Conservation (phyloP, 2,888 invertebrate genomes). For the Chrysomela aeneicollis region DNA sequence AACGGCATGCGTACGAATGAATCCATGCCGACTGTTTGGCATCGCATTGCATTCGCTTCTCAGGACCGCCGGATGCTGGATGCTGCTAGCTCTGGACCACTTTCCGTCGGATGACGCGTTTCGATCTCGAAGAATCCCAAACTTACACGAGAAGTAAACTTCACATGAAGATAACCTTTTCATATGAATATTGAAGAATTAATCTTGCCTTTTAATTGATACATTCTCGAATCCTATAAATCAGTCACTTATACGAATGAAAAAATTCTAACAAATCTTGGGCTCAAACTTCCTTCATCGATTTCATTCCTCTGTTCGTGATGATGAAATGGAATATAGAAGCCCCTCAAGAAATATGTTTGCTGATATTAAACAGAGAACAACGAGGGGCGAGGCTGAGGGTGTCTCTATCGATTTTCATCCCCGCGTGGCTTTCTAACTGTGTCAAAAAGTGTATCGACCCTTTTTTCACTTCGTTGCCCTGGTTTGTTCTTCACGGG, state of each 20-base stretch:
- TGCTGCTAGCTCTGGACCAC: slow-evolving; percentile 1
- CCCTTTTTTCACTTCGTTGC: background rate
- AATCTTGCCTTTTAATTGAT: too few relatives aligned
- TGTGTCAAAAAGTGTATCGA: slow-evolving; percentile 3
- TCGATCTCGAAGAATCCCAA: too few relatives aligned
- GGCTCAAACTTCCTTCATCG: too few relatives aligned
- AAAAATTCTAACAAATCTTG: too few relatives aligned
- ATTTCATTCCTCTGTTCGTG: background rate
- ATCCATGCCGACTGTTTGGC: slow-evolving; percentile 39
- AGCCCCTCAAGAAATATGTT: background rate
- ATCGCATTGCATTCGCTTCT: too few relatives aligned
- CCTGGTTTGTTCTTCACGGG: too few relatives aligned
- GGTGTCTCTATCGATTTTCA: slow-evolving; percentile 1
- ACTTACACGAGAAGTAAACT: too few relatives aligned
- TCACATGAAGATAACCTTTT: too few relatives aligned
- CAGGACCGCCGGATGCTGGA: slow-evolving; percentile 16
- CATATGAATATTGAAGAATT: too few relatives aligned
- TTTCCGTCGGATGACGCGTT: background rate
- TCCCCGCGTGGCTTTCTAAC: background rate
- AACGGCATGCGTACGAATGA: slow-evolving; percentile 34
- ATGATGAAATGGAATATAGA: background rate
- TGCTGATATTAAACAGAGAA: slow-evolving; percentile 2
- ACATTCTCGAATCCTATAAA: too few relatives aligned
- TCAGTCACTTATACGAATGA: too few relatives aligned
- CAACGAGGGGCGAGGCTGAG: background rate